Conservation (phyloP, 1,140 invertebrate species). For the Zophobas morio region DNA sequence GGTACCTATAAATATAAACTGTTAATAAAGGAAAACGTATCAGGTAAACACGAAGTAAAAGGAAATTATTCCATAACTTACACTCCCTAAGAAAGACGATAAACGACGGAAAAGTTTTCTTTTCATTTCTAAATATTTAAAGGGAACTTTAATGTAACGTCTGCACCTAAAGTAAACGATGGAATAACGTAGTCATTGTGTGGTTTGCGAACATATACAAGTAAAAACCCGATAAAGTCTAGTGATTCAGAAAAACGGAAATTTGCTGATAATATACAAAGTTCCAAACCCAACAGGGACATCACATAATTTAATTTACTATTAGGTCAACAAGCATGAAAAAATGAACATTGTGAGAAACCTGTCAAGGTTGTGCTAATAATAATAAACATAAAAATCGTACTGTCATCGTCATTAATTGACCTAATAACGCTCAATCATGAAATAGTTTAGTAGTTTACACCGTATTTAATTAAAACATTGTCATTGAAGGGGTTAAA, state of each 20-base stretch:
- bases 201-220: slow-evolving; percentile 21
- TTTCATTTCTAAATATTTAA: slow-evolving; percentile 26
- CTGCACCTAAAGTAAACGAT: slow-evolving; percentile 9
- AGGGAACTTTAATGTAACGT: neutral
- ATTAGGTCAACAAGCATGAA: neutral
- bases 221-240: slow-evolving; percentile 28
- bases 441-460: too few relatives aligned
- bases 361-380: neutral
- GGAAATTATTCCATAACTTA: slow-evolving; percentile 36
- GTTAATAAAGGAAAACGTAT: too few relatives aligned
- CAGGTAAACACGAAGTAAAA: neutral
- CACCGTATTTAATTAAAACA: too few relatives aligned
- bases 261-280: slow-evolving; percentile 7
- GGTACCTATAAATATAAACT: slow-evolving; percentile 63
- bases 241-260: slow-evolving; percentile 34
- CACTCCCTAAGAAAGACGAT: slow-evolving; percentile 52
- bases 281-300: neutral
- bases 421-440: too few relatives aligned
- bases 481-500: too few relatives aligned
- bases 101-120: slow-evolving; percentile 54
- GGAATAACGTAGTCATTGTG: slow-evolving; percentile 12
- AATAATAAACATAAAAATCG: neutral
- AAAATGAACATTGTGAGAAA: neutral
- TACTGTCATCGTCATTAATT: neutral
- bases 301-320: neutral